phyloP scores from a whole-genome alignment of 2,888 invertebrate species.

The Pollenia amentaria region DNA sequence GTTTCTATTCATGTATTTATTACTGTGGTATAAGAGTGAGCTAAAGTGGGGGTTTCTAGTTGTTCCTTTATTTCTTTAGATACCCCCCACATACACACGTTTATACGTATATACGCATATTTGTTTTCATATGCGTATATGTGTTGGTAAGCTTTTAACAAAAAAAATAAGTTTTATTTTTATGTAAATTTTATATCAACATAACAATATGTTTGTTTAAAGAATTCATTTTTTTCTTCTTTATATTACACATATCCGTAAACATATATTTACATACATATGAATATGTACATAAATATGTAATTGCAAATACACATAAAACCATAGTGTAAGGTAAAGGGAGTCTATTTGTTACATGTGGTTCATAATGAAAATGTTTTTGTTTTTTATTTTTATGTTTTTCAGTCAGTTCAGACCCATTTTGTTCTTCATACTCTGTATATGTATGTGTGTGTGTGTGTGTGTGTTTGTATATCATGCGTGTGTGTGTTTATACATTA shows the following conservation, averaged over 20 bases:
- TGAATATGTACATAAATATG: neutral
- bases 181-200: constrained; percentile 66
- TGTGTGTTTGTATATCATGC: too few relatives aligned
- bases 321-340: neutral
- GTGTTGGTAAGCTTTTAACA: neutral
- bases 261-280: neutral
- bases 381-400: constrained; percentile 1
- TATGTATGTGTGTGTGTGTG: neutral
- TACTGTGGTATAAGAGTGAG: neutral
- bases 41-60: neutral
- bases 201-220: constrained; percentile 60
- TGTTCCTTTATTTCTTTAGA: neutral
- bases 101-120: neutral
- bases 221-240: constrained; percentile 18
- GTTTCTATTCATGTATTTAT: neutral
- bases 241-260: neutral
- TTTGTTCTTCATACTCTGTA: neutral
- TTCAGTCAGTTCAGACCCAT: neutral
- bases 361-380: constrained; percentile 19
- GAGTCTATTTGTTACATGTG: constrained; percentile 27
- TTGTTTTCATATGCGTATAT: neutral
- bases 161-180: constrained; percentile 53
- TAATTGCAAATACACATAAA: neutral
- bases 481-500: too few relatives aligned
- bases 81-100: neutral